Evolutionary conservation across 2,888 invertebrate genomes (phyloP).

Genomic region (Willowsia nigromaculata): DNA sequence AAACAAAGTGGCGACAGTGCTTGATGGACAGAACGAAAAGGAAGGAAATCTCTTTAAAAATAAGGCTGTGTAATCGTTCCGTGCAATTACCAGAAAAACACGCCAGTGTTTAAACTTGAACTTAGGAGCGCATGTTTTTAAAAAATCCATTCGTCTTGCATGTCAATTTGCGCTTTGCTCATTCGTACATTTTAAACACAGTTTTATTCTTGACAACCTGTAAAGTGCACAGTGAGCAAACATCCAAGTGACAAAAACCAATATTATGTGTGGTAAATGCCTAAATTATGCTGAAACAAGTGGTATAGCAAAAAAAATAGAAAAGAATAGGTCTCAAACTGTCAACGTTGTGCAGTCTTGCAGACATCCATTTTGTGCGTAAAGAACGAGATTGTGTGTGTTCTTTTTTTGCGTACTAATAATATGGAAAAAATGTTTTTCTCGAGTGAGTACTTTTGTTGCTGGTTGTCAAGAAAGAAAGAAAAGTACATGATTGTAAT

Average conservation of each 20-base stretch:
- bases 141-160: slow-evolving; percentile 51
- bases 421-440: slow-evolving; percentile 40
- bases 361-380: background rate
- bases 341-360: slow-evolving; percentile 11
- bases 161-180: slow-evolving; percentile 32
- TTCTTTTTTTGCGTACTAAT: slow-evolving; percentile 17
- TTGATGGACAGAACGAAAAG: slow-evolving; percentile 5
- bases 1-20: slow-evolving; percentile 19
- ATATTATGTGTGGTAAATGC: background rate
- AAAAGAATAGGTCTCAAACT: slow-evolving; percentile 15
- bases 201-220: slow-evolving; percentile 46
- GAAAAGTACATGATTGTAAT: slow-evolving; percentile 10
- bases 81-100: slow-evolving; percentile 4
- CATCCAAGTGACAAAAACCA: background rate
- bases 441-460: background rate
- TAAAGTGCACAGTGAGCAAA: slow-evolving; percentile 8
- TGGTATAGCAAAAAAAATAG: background rate
- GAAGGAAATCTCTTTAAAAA: background rate
- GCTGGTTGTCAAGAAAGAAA: slow-evolving; percentile 11
- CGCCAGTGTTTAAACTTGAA: slow-evolving; percentile 10
- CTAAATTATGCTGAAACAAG: background rate
- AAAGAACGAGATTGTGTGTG: background rate
- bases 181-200: background rate
- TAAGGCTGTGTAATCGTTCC: slow-evolving; percentile 26
- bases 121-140: background rate